These are phyloP conservation scores for Poecilia picta DNA, from an alignment of 2,797 vertebrate species.

Conservation along the genomic window DNA sequence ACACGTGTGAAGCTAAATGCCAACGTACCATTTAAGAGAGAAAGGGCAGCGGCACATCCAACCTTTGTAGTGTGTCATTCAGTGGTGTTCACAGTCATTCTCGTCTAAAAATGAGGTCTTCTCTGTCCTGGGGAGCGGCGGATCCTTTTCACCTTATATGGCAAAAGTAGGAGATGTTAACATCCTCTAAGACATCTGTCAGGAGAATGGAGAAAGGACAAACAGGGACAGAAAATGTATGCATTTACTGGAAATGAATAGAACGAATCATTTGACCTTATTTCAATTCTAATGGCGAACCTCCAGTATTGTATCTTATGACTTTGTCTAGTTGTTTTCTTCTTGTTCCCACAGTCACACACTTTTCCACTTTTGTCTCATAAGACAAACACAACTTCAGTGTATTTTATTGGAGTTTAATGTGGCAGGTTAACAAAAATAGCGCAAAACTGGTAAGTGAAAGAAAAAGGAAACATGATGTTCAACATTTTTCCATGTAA, in stretches of 20 bases:
- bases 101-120: conserved; percentile 80
- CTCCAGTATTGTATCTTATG: neutral
- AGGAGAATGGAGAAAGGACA: conserved; percentile 19
- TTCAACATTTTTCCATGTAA: neutral
- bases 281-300: neutral
- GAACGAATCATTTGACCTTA: neutral
- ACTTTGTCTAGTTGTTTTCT: neutral
- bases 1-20: conserved; percentile 87
- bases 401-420: neutral
- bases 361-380: neutral
- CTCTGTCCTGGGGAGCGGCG: conserved; percentile 72
- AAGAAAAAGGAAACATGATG: neutral
- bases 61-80: conserved; percentile 87
- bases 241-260: neutral
- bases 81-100: conserved; percentile 80
- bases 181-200: conserved; percentile 63
- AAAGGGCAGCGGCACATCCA: conserved; percentile 85
- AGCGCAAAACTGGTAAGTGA: neutral
- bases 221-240: conserved; percentile 16
- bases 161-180: conserved; percentile 59
- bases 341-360: neutral
- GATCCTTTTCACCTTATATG: conserved; percentile 72
- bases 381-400: neutral
- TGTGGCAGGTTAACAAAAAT: neutral
- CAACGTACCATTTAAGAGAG: conserved; percentile 88